Evolutionary conservation across 2,113 vertebrate genomes (phyloP).

Genomic region (Lycocorax pyrrhopterus): DNA sequence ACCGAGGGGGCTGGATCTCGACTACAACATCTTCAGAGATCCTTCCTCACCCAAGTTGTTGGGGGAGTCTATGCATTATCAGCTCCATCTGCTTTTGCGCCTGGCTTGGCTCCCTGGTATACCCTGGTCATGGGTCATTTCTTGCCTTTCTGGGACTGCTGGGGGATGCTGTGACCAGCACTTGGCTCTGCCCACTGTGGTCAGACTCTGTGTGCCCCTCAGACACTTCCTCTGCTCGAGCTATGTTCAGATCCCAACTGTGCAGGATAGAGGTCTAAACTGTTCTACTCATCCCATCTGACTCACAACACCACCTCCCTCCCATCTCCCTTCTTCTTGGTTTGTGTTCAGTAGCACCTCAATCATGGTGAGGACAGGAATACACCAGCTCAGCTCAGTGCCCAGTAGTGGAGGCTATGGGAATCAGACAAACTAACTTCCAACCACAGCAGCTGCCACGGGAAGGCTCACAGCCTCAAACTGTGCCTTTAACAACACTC

Average conservation of each 20-base stretch:
- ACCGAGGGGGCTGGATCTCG: neutral
- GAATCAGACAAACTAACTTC: neutral
- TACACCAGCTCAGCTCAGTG: neutral
- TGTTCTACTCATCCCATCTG: neutral
- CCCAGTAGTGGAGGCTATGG: too few relatives aligned
- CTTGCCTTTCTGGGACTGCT: neutral
- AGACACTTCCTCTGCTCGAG: neutral
- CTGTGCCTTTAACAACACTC: neutral
- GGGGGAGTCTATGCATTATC: neutral
- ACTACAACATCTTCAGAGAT: neutral
- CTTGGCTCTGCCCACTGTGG: neutral
- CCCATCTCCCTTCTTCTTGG: neutral
- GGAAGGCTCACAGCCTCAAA: neutral
- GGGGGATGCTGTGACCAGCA: neutral
- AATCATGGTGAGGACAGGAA: fast-evolving
- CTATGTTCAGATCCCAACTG: neutral
- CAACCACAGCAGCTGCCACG: neutral
- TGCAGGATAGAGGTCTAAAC: neutral
- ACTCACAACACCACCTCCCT: neutral
- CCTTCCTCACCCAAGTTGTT: too few relatives aligned
- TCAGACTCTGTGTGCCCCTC: neutral
- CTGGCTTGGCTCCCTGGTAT: neutral
- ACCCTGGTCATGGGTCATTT: neutral
- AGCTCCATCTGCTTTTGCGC: neutral
- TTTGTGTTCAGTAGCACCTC: neutral